phyloP scores from a whole-genome alignment of 1,140 invertebrate species.

The Belonocnema kinseyi region DNA sequence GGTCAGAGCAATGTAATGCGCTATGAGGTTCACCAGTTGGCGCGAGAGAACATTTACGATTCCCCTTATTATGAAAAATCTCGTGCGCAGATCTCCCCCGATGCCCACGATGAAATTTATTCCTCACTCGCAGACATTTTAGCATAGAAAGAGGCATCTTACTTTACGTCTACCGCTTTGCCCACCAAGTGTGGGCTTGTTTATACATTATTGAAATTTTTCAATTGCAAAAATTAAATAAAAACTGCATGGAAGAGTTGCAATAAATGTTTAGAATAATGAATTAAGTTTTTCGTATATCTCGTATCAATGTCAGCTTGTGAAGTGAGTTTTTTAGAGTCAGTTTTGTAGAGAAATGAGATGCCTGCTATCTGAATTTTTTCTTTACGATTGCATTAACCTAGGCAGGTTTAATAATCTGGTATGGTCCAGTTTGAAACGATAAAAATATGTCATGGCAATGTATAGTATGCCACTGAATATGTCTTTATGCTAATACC shows the following conservation, averaged over 20 bases:
- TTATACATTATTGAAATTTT: conserved; percentile 16
- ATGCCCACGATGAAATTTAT: conserved; percentile 23
- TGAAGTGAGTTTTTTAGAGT: too few species aligned
- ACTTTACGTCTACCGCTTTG: background rate
- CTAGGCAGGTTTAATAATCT: background rate
- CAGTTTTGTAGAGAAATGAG: too few species aligned
- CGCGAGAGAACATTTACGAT: conserved; percentile 44
- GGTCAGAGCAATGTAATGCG: conserved; percentile 63
- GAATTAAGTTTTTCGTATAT: too few species aligned
- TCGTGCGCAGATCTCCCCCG: background rate
- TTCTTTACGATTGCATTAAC: conserved; percentile 6
- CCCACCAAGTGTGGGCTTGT: background rate
- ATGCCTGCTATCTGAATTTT: background rate
- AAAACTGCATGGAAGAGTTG: too few species aligned
- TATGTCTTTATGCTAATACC: background rate
- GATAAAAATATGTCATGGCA: background rate
- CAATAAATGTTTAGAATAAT: too few species aligned
- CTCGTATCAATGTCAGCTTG: too few species aligned
- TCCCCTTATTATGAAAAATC: conserved; percentile 30
- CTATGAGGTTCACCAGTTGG: conserved; percentile 53
- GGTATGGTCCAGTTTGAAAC: background rate
- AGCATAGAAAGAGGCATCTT: conserved; percentile 27
- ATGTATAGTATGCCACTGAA: background rate
- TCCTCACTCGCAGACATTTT: conserved; percentile 21
- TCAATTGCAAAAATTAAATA: too few species aligned